Percentiles rank a stretch among this genome's conserved stretches.
These are phyloP conservation scores for Poeciliopsis prolifica DNA, from an alignment of 2,113 vertebrate species.

Conservation along the genomic window DNA sequence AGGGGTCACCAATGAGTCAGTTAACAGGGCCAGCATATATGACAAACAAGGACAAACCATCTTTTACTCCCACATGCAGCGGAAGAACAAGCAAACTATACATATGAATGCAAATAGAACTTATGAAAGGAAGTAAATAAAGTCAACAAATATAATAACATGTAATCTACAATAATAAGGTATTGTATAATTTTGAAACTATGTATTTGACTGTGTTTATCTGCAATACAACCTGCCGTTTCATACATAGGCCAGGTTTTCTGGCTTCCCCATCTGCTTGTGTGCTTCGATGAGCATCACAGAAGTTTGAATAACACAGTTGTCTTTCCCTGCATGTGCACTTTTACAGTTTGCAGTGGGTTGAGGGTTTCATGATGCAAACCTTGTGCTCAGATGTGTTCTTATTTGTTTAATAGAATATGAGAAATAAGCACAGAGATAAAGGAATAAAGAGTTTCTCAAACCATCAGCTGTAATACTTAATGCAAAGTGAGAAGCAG, in stretches of 20 bases:
- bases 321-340: conserved; percentile 54
- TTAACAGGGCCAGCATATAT: no score
- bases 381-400: conserved; percentile 24
- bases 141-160: neutral
- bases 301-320: conserved; percentile 46
- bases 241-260: conserved; percentile 53
- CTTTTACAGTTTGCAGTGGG: conserved; percentile 47
- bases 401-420: conserved; percentile 30
- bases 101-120: conserved; percentile 1
- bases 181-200: conserved; percentile 25
- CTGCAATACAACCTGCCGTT: conserved; percentile 42
- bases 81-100: no score
- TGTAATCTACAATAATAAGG: conserved; percentile 6
- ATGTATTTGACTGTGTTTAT: conserved; percentile 29
- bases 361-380: conserved; percentile 46
- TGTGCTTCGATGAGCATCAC: conserved; percentile 57
- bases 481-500: neutral
- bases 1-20: no score
- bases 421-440: conserved; percentile 1
- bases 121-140: neutral
- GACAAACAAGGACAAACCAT: no score
- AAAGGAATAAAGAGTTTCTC: neutral
- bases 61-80: no score
- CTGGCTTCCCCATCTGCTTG: conserved; percentile 27
- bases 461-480: no score